Conservation (phyloP, 2,888 invertebrate species). For the Hartigia nigra region DNA sequence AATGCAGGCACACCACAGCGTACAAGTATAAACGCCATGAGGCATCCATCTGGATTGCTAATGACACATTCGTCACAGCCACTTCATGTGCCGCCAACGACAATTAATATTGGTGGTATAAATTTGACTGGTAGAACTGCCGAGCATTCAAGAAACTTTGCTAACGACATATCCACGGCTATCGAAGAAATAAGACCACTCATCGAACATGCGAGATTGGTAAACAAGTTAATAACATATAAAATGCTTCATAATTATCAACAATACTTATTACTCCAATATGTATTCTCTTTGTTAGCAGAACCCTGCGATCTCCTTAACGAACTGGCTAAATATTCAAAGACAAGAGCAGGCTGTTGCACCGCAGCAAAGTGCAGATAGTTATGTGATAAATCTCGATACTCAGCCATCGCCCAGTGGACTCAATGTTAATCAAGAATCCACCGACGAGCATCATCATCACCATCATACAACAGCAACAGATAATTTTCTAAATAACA, state of each 20-base stretch:
- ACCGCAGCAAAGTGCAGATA: conserved; percentile 56
- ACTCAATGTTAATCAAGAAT: conserved; percentile 26
- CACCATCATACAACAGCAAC: conserved; percentile 39
- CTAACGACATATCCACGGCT: conserved; percentile 62
- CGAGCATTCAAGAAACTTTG: conserved; percentile 44
- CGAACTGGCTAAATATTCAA: conserved; percentile 53
- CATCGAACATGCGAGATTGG: conserved; percentile 73
- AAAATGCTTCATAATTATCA: conserved; percentile 2
- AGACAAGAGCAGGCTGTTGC: conserved; percentile 64
- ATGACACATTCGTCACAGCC: conserved; percentile 26
- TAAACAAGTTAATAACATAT: conserved; percentile 45
- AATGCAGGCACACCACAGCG: not conserved
- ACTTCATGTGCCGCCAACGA: conserved; percentile 13
- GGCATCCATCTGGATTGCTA: conserved; percentile 20
- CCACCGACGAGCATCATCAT: conserved; percentile 40
- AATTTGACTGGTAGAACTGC: conserved; percentile 35
- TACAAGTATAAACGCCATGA: not conserved
- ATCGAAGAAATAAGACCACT: conserved; percentile 76
- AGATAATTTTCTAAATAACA: conserved; percentile 53
- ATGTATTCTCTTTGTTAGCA: conserved; percentile 14
- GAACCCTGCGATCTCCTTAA: conserved; percentile 49
- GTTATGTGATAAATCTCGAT: conserved; percentile 56
- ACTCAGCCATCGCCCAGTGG: conserved; percentile 33
- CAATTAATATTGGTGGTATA: conserved; percentile 24
- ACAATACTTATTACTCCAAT: not conserved